Evolutionary conservation across 1,140 invertebrate species (phyloP).

Genomic region (Helicoverpa armigera): DNA sequence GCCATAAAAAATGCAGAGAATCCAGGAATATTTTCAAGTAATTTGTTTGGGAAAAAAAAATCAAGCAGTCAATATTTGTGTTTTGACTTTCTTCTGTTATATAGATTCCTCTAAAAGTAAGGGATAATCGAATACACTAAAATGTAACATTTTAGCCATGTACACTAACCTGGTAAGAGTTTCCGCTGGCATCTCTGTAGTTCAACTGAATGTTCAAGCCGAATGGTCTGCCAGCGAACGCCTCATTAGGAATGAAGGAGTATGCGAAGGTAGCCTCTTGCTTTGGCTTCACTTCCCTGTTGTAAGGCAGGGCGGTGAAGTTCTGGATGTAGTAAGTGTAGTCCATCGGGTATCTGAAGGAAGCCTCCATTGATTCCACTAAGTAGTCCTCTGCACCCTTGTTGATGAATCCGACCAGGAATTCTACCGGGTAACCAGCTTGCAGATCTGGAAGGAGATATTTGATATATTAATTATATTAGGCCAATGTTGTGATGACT

Average conservation of each 20-base stretch:
- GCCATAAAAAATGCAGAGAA: too few relatives aligned
- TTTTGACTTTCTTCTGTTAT: too few relatives aligned
- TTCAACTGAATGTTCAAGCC: constrained; percentile 97
- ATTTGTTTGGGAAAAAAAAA: too few relatives aligned
- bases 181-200: constrained; percentile 94
- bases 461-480: not conserved
- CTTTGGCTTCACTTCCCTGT: constrained; percentile 95
- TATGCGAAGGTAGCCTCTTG: constrained; percentile 98
- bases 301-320: constrained; percentile 97
- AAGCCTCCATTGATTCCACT: constrained; percentile 97
- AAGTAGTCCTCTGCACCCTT: constrained; percentile 96
- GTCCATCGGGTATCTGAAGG: constrained; percentile 99
- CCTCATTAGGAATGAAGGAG: constrained; percentile 97
- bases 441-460: constrained; percentile 92
- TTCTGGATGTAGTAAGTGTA: constrained; percentile 99
- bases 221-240: constrained; percentile 98
- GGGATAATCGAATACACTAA: too few relatives aligned
- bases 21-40: too few relatives aligned
- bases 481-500: not conserved
- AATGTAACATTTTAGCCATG: not conserved
- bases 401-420: constrained; percentile 98
- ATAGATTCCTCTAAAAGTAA: too few relatives aligned
- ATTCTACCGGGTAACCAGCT: constrained; percentile 96
- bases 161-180: constrained; percentile 87
- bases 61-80: too few relatives aligned